Evolutionary conservation across 2,888 invertebrate species (phyloP).

Genomic region (Dicyrtomina minuta): DNA sequence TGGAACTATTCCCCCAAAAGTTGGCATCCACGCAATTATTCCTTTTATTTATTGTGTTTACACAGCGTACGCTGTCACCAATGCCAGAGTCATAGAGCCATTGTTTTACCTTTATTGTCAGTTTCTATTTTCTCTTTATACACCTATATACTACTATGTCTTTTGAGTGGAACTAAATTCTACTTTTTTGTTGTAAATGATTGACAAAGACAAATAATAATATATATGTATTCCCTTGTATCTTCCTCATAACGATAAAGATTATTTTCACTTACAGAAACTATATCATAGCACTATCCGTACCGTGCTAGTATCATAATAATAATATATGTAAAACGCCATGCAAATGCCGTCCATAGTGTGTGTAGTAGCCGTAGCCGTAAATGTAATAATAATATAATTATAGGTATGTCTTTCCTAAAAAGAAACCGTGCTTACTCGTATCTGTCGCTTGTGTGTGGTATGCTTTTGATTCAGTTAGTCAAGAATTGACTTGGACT

Average conservation of each 20-base stretch:
- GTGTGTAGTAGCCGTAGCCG: no score
- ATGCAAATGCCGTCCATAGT: no score
- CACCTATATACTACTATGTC: no score
- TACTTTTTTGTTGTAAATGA: conserved; percentile 11
- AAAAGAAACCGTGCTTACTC: no score
- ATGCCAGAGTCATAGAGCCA: conserved; percentile 17
- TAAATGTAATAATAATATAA: no score
- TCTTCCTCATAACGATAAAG: background rate
- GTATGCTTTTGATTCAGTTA: no score
- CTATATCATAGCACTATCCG: no score
- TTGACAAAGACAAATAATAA: conserved; percentile 17
- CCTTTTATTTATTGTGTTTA: conserved; percentile 10
- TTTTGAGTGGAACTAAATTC: conserved; percentile 12
- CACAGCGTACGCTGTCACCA: conserved; percentile 26
- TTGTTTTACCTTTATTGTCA: conserved; percentile 24
- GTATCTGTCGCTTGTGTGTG: no score
- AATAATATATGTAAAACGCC: no score
- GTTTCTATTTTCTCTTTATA: conserved; percentile 25
- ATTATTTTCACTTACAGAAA: conserved; percentile 8
- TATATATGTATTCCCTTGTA: conserved; percentile 11
- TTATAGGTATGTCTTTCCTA: no score
- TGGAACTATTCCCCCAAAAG: conserved; percentile 1
- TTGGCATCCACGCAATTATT: background rate
- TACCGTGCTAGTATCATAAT: no score
- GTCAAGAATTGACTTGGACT: no score